phyloP scores from a whole-genome alignment of 1,140 invertebrate genomes.

The Phymorhynchus buccinoides region DNA sequence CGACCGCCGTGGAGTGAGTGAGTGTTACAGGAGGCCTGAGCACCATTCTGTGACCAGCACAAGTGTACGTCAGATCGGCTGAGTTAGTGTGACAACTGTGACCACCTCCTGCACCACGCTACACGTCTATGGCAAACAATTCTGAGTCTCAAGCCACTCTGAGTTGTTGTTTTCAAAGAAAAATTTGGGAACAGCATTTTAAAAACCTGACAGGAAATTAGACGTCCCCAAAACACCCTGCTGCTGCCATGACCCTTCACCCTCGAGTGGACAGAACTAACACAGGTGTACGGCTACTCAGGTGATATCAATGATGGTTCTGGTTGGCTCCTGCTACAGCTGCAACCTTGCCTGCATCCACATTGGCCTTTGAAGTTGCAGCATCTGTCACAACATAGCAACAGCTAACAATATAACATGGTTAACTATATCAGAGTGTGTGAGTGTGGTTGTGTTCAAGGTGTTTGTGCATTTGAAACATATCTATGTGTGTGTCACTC shows the following conservation, averaged over 20 bases:
- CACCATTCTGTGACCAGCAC: constrained; percentile 14
- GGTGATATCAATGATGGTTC: constrained; percentile 38
- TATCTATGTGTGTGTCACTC: no score
- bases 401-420: no score
- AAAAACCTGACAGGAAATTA: constrained; percentile 12
- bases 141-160: not conserved
- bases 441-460: no score
- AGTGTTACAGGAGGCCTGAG: not conserved
- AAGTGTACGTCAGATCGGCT: not conserved
- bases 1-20: not conserved
- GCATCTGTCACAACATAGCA: constrained; percentile 25
- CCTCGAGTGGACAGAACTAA: constrained; percentile 28
- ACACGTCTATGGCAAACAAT: constrained; percentile 23
- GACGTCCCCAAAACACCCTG: constrained; percentile 20
- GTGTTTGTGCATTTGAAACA: no score
- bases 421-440: no score
- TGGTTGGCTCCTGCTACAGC: constrained; percentile 26
- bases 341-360: constrained; percentile 32
- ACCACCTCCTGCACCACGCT: constrained; percentile 21
- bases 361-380: constrained; percentile 12
- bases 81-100: constrained; percentile 21
- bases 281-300: constrained; percentile 33
- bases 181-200: constrained; percentile 5
- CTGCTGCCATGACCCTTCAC: constrained; percentile 30
- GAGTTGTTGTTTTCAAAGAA: not conserved